Percentiles rank a stretch among this genome's conserved stretches.
Conservation (phyloP, 2,113 vertebrate genomes). For the Mionectes macconnelli region DNA sequence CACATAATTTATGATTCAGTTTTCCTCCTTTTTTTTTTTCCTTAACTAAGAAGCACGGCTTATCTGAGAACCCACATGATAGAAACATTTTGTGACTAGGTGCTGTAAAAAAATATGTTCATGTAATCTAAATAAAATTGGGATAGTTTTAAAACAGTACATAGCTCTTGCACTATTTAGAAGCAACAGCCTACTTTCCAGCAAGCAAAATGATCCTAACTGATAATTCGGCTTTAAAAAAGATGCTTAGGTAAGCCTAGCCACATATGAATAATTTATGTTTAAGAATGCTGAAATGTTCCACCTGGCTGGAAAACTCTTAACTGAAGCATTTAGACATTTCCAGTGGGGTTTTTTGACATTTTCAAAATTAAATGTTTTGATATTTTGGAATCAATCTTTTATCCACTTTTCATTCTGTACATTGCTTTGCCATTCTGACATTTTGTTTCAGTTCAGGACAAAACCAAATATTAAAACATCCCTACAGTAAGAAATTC, state of each 20-base stretch:
- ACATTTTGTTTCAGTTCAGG: neutral
- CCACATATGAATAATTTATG: neutral
- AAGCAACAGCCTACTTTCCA: neutral
- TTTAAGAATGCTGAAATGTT: conserved; percentile 4
- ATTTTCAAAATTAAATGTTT: conserved; percentile 18
- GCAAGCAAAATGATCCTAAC: neutral
- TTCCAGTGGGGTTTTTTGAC: neutral
- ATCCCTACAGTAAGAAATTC: neutral
- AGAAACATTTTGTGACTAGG: neutral
- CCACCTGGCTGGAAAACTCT: neutral
- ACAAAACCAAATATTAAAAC: neutral
- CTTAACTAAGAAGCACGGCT: neutral
- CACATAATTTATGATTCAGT: neutral
- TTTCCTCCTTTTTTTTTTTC: neutral
- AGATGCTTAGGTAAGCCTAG: neutral
- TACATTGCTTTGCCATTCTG: neutral
- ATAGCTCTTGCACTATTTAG: neutral
- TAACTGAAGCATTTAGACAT: neutral
- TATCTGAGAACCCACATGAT: neutral
- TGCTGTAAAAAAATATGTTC: neutral
- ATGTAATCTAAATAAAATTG: neutral
- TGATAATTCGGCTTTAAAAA: neutral
- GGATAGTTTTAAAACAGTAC: neutral
- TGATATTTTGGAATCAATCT: conserved; percentile 6
- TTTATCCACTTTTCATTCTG: neutral